Base-by-base conservation (phyloP, 2,113 vertebrate genomes). In the Mastomys natalensis region DNA sequence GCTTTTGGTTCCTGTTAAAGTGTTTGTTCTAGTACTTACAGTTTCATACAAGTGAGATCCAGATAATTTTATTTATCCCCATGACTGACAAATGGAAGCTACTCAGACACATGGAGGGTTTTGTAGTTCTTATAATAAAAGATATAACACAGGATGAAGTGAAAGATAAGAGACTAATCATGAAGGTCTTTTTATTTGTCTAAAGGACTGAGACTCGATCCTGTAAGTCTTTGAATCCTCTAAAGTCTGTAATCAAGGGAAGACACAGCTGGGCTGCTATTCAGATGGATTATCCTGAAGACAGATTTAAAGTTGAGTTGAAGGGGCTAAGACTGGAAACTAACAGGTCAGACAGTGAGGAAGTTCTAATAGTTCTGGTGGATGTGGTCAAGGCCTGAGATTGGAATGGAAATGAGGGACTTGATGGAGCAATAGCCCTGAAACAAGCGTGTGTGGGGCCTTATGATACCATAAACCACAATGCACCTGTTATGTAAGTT, bases 171-270 rank as follows among this genome's bases (percentile, higher is more conserved):
- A 55, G 53, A 40, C 15, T 48, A 72, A 58, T 72, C 9, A 45
- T 26, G 29, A 43, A 4, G 72, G 11, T 53, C 37, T 26, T 58
- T 66, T 82, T 48, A 58, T 21, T 5, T 31, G 40, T 55, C 76
- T 89, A 64, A 64, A 48, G 24, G n/a, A 13, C 13, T 60, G 45
- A 26, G 48, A 45, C 29, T 74, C 15, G 11, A 82, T n/a, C 5
- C 29, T 17, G 37, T 55, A 82, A 62, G 24, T 77, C 66, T 62
- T 1, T 34, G 40, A 51, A 43, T 7, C 7, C 53, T 60, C 70
- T 93, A 77, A 88, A 72, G 37, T 37, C 82, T 93, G 87, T 90
- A 55, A 89, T 85, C 19, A n/a, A 74, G 72, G 34, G 74, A 70
- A 80, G 58, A 29, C 1, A 34, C 1, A 5, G 7, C 34, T 77